These are phyloP conservation scores for Scaptodrosophila latifasciaeformis DNA, from an alignment of 2,888 invertebrate species.

Conservation along the genomic window DNA sequence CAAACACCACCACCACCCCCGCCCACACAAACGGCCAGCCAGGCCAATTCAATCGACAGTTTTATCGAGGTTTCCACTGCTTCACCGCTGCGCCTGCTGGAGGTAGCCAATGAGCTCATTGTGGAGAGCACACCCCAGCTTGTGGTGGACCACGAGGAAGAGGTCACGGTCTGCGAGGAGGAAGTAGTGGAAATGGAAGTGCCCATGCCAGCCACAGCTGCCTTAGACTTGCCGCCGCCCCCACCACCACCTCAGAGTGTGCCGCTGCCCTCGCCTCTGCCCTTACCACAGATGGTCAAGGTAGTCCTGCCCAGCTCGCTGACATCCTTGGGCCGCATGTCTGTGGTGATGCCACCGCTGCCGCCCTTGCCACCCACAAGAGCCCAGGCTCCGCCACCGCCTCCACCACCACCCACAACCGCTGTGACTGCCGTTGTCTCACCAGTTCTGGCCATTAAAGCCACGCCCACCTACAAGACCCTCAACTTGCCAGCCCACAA, in stretches of 20 bases:
- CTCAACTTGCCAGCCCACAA: slow-evolving; percentile 55
- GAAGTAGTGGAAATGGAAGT: slow-evolving; percentile 47
- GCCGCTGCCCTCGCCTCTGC: slow-evolving; percentile 19
- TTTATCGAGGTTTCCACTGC: too few species aligned
- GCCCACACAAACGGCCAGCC: neutral
- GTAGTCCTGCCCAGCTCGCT: slow-evolving; percentile 47
- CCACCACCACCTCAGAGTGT: slow-evolving; percentile 23
- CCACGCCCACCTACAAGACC: slow-evolving; percentile 50
- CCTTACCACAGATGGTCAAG: slow-evolving; percentile 42
- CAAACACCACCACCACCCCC: slow-evolving; percentile 7
- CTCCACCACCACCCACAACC: slow-evolving; percentile 49
- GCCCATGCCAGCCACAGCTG: slow-evolving; percentile 17
- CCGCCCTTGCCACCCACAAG: slow-evolving; percentile 41
- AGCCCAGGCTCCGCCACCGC: slow-evolving; percentile 37
- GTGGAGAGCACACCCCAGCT: slow-evolving; percentile 63
- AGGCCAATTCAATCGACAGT: neutral
- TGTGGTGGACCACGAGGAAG: slow-evolving; percentile 72
- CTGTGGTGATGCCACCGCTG: slow-evolving; percentile 44
- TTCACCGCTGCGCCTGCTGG: slow-evolving; percentile 10
- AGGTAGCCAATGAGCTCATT: slow-evolving; percentile 47
- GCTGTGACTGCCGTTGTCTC: slow-evolving; percentile 13
- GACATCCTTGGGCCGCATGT: slow-evolving; percentile 40
- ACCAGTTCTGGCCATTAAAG: slow-evolving; percentile 8
- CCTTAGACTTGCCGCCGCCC: slow-evolving; percentile 13
- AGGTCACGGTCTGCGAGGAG: slow-evolving; percentile 63